Evolutionary conservation across 2,888 invertebrate genomes (phyloP), one percentile per base, ranked within the genome.

Genomic region (Serrognathus titanus): DNA sequence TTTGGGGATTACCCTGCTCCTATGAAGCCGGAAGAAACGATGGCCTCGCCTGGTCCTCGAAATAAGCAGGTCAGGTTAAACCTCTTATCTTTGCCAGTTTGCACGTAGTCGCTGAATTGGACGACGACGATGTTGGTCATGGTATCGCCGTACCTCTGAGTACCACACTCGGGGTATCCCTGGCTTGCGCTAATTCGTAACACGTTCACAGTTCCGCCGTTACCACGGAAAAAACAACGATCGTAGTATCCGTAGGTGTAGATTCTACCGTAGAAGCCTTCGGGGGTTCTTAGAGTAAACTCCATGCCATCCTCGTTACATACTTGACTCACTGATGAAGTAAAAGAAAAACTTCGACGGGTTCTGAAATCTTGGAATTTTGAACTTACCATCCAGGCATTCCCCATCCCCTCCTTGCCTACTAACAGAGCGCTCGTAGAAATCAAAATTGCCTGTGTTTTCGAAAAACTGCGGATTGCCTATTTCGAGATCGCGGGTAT

Each of bases 281-380:
- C 94, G 0, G 92, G 92, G 0, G 94, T 90, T 59, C 90, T 82
- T 51, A 95, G 80, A 0, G 92, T 93, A 72, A 95, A 94, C 74
- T 94, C 94, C 94, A 95, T 95, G 1, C 94, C 94, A 72, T 94
- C 94, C 79, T 94, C 93, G 69, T 90, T 93, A 76, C 94, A 94
- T 1, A 91, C 88, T 83, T 94, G 94, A 51, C 90, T 90, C 51
- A 94, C 94, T 94, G 24, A 11, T 94, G 24, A 11, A 54, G 50
- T 46, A 11, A 12, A 31, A 0, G 7, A 12, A 40, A 12, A 12
- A 2, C 10, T n/a, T 39, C 5, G 39, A 39, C 39, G 4, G 39
- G 39, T n/a, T 11, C 10, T 39, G 5, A 39, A 11, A 16, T 46
- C 24, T 48, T 24, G 12, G 31, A 48, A 24, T 13, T 48, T 7